These are phyloP conservation scores for Cyclura pinguis DNA, from an alignment of 2,797 vertebrate species.

Conservation along the genomic window DNA sequence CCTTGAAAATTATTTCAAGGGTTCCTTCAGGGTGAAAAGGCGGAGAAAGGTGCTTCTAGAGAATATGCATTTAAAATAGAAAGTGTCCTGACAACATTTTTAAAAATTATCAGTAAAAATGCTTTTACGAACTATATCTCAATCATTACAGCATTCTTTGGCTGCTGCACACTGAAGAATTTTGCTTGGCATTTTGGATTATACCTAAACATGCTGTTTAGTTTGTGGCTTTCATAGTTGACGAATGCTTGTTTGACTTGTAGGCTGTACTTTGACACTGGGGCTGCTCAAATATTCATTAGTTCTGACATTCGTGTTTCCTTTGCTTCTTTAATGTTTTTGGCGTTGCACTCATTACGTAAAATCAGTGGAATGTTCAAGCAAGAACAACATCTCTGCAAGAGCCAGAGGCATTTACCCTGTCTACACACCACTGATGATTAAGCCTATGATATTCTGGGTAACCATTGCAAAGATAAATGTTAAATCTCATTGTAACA, in stretches of 20 bases:
- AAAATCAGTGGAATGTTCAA: slow-evolving; percentile 61
- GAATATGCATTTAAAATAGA: not conserved
- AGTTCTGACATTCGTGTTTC: slow-evolving; percentile 65
- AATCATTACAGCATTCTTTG: slow-evolving; percentile 15
- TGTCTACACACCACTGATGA: slow-evolving; percentile 31
- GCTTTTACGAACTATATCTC: slow-evolving; percentile 4
- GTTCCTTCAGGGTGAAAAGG: no score
- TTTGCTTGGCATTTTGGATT: slow-evolving; percentile 23
- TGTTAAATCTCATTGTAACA: slow-evolving; percentile 21
- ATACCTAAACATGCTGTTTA: not conserved
- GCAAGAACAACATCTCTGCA: slow-evolving; percentile 52
- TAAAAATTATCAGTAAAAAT: not conserved
- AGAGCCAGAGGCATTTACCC: slow-evolving; percentile 58
- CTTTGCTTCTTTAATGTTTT: slow-evolving; percentile 57
- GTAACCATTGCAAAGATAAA: not conserved
- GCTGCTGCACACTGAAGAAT: not conserved
- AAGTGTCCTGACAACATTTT: not conserved
- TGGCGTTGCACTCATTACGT: slow-evolving; percentile 57
- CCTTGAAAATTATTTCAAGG: no score
- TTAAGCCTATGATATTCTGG: slow-evolving; percentile 37
- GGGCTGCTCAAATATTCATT: slow-evolving; percentile 51
- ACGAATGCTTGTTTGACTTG: slow-evolving; percentile 47
- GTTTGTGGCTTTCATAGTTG: slow-evolving; percentile 33
- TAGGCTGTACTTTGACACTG: slow-evolving; percentile 42
- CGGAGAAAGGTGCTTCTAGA: no score